Conservation (phyloP, 2,888 invertebrate genomes). For the Carabus problematicus region DNA sequence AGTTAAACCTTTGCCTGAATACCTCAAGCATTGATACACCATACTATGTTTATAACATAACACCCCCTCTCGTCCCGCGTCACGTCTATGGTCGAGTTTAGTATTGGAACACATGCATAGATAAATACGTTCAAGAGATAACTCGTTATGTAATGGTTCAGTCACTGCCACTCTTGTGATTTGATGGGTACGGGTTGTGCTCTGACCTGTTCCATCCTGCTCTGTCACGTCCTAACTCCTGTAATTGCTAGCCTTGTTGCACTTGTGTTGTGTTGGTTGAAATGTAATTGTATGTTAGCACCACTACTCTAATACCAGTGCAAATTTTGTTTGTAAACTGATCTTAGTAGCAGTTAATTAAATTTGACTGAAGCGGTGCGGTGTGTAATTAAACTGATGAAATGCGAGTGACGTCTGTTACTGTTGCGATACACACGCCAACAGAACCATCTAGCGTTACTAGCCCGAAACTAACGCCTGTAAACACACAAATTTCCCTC, state of each 20-base stretch:
- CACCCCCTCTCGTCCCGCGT: too few relatives aligned
- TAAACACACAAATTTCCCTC: too few relatives aligned
- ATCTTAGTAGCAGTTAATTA: constrained; percentile 42
- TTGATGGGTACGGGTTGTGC: constrained; percentile 17
- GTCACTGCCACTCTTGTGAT: constrained; percentile 8
- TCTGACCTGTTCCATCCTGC: neutral
- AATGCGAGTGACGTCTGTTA: constrained; percentile 33
- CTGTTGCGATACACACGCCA: neutral
- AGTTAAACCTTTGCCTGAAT: too few relatives aligned
- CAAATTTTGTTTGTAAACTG: constrained; percentile 42
- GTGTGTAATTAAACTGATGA: constrained; percentile 41
- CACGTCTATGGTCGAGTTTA: too few relatives aligned
- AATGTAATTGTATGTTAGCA: constrained; percentile 12
- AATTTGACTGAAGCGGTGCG: constrained; percentile 27
- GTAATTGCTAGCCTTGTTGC: neutral
- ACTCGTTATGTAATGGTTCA: too few relatives aligned
- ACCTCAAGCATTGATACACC: too few relatives aligned
- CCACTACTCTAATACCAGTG: neutral
- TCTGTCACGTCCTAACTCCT: neutral
- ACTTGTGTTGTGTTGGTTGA: neutral
- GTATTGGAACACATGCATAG: too few relatives aligned
- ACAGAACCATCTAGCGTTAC: too few relatives aligned
- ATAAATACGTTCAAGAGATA: too few relatives aligned
- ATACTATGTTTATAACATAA: too few relatives aligned
- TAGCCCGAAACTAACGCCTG: too few relatives aligned